phyloP scores from a whole-genome alignment of 1,140 invertebrate species.

The Drosophila ercepeae region DNA sequence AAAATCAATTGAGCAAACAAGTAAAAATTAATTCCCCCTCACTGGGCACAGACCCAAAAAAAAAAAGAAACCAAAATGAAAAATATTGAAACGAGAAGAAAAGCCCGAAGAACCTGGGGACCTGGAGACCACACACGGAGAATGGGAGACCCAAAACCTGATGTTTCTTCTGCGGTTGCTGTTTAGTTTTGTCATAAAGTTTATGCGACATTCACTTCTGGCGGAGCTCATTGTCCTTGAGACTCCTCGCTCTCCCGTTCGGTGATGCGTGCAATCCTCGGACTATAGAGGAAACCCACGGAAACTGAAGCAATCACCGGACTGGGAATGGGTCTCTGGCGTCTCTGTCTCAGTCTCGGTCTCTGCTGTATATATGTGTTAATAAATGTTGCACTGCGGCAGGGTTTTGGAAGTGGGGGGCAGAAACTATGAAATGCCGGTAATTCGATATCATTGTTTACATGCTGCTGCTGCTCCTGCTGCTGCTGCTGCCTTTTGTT shows the following conservation, averaged over 20 bases:
- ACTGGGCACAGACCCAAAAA: slow-evolving; percentile 54
- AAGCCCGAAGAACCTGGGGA: slow-evolving; percentile 48
- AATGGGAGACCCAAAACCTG: slow-evolving; percentile 30
- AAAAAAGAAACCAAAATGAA: not conserved
- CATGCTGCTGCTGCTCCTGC: slow-evolving; percentile 54
- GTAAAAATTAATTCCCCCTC: slow-evolving; percentile 76
- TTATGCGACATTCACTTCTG: slow-evolving; percentile 66
- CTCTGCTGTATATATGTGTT: slow-evolving; percentile 30
- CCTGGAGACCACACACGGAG: slow-evolving; percentile 42
- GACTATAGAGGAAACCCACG: slow-evolving; percentile 13
- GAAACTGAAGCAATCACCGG: slow-evolving; percentile 22
- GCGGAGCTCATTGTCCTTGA: slow-evolving; percentile 64
- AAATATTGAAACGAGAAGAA: slow-evolving; percentile 8
- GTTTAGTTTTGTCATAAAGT: slow-evolving; percentile 64
- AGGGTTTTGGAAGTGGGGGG: slow-evolving; percentile 5
- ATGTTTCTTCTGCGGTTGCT: slow-evolving; percentile 27
- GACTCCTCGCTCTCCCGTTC: slow-evolving; percentile 39
- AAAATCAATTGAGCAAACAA: slow-evolving; percentile 78
- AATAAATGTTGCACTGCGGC: slow-evolving; percentile 72
- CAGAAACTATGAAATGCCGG: slow-evolving; percentile 68
- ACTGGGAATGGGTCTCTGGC: too few species aligned
- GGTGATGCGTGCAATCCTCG: slow-evolving; percentile 6
- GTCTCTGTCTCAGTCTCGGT: too few species aligned
- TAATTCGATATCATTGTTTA: slow-evolving; percentile 80
- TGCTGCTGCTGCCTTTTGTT: slow-evolving; percentile 59